phyloP scores from a whole-genome alignment of 2,888 invertebrate genomes.

The Ellobium chinense region DNA sequence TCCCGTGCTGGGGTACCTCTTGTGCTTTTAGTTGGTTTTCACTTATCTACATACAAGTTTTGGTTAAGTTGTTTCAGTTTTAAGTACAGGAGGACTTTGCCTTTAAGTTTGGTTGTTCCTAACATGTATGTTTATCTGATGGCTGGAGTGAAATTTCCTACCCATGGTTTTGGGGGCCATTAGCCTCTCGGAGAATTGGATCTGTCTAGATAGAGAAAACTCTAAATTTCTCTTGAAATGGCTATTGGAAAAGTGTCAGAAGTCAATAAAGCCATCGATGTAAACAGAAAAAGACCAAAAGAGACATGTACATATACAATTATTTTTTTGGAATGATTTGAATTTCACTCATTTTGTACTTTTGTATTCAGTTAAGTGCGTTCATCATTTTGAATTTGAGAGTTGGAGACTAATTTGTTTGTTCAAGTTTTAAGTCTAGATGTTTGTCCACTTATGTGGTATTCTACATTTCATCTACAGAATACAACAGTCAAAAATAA shows the following conservation, averaged over 20 bases:
- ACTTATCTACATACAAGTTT: neutral
- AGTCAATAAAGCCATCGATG: too few species aligned
- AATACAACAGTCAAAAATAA: neutral
- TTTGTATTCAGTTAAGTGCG: neutral
- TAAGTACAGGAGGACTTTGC: neutral
- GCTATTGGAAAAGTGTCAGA: too few species aligned
- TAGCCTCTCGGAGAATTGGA: too few species aligned
- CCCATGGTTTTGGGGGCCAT: too few species aligned
- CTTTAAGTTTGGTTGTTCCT: too few species aligned
- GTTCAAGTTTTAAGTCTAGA: neutral
- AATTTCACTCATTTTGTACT: neutral
- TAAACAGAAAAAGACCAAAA: neutral
- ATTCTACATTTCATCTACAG: too few species aligned
- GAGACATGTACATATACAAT: neutral
- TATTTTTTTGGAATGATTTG: neutral
- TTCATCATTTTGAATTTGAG: neutral
- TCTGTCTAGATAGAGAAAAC: too few species aligned
- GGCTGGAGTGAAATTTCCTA: too few species aligned
- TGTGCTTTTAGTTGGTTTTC: constrained; percentile 33
- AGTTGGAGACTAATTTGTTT: neutral
- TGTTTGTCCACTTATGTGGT: too few species aligned
- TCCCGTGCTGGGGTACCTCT: constrained; percentile 30
- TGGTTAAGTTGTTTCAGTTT: neutral
- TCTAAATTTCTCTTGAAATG: too few species aligned
- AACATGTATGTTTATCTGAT: too few species aligned